A percentile compares a stretch with the other conserved stretches of the same genome.
These are phyloP conservation scores for Spizaetus ornatus DNA, from an alignment of 2,113 vertebrate genomes.

Conservation along the genomic window DNA sequence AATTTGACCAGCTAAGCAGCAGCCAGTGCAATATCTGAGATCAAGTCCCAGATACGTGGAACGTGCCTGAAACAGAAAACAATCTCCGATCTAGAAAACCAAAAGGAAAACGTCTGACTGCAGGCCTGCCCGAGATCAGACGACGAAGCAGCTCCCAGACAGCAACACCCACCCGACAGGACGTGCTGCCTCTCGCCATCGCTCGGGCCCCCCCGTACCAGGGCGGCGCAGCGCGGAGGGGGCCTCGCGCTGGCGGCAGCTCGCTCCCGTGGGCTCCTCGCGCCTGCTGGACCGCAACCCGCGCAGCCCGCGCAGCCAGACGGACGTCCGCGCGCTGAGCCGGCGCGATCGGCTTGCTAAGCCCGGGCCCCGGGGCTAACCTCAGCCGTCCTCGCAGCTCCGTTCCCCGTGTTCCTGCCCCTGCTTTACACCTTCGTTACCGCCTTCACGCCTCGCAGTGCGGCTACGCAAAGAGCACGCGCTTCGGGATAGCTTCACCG, in stretches of 20 bases:
- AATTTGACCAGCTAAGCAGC: neutral
- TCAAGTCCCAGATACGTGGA: neutral
- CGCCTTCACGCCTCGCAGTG: accelerated
- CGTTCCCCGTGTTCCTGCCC: accelerated
- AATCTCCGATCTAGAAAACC: neutral
- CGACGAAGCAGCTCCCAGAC: accelerated
- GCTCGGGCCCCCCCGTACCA: neutral
- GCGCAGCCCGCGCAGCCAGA: too few relatives aligned
- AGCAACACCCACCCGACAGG: neutral
- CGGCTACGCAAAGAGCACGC: accelerated
- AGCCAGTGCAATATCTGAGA: neutral
- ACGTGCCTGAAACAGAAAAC: neutral
- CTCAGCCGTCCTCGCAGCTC: neutral
- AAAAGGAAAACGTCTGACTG: neutral
- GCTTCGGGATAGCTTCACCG: accelerated
- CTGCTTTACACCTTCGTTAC: neutral
- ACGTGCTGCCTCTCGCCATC: accelerated
- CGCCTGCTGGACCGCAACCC: neutral
- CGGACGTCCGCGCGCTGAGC: accelerated
- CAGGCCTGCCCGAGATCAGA: neutral
- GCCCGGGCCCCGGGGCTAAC: neutral
- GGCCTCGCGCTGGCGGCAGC: accelerated
- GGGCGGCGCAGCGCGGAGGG: accelerated
- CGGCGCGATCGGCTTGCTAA: accelerated
- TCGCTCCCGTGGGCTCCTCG: neutral